Evolutionary conservation across 2,113 vertebrate genomes (phyloP).

Genomic region (Tauraco erythrolophus): DNA sequence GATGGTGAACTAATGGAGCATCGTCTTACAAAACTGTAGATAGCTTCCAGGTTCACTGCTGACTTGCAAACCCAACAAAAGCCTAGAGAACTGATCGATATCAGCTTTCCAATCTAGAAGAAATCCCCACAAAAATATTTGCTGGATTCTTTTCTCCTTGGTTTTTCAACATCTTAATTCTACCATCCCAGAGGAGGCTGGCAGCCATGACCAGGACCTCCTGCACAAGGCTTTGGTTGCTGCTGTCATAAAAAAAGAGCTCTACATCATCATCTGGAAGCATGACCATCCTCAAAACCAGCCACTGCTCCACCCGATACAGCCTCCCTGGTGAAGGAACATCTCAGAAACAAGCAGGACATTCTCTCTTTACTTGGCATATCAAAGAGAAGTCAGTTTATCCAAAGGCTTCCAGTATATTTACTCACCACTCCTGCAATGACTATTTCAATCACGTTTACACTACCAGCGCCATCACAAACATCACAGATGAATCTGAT

Average conservation of each 20-base stretch:
- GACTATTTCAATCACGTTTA: constrained; percentile 32
- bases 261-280: not conserved
- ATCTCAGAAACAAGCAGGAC: not conserved
- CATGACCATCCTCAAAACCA: not conserved
- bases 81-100: not conserved
- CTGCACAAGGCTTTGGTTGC: not conserved
- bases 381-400: not conserved
- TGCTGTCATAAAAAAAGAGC: not conserved
- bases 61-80: not conserved
- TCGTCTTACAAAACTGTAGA: not conserved
- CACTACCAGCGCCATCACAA: not conserved
- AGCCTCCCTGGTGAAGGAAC: not conserved
- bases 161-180: not conserved
- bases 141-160: not conserved
- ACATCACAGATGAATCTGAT: constrained; percentile 13
- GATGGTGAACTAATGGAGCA: not conserved
- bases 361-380: not conserved
- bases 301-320: not conserved
- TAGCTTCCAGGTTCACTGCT: not conserved
- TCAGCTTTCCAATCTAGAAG: not conserved
- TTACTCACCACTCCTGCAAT: not conserved
- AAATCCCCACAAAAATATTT: not conserved
- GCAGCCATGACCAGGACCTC: not conserved
- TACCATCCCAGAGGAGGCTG: not conserved
- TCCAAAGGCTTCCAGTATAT: not conserved